A percentile compares a stretch with the other conserved stretches of the same genome.
These are phyloP conservation scores for Cygnus olor DNA, from an alignment of 2,797 vertebrate species.

Conservation along the genomic window DNA sequence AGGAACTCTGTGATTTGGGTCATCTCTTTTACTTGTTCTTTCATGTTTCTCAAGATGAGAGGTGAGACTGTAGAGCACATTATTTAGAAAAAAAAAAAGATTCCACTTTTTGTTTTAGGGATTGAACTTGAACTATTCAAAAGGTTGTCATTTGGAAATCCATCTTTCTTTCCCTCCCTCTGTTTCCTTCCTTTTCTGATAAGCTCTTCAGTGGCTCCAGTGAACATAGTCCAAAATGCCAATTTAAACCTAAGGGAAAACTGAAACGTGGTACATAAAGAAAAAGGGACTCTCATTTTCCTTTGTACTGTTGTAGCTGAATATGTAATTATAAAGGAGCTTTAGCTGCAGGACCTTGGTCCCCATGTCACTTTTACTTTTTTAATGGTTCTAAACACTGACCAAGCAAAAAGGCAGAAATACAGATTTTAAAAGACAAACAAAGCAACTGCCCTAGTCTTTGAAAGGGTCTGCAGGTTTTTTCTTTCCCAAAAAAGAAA, in stretches of 20 bases:
- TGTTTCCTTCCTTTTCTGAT: slow-evolving; percentile 75
- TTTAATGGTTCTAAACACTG: slow-evolving; percentile 69
- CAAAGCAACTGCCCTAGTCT: slow-evolving; percentile 38
- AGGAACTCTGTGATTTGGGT: slow-evolving; percentile 86
- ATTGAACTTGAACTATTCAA: slow-evolving; percentile 84
- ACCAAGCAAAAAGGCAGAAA: slow-evolving; percentile 49
- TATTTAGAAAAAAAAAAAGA: slow-evolving; percentile 80
- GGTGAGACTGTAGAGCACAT: slow-evolving; percentile 82
- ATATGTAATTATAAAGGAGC: slow-evolving; percentile 74
- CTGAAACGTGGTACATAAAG: slow-evolving; percentile 67
- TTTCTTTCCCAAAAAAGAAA: slow-evolving; percentile 3
- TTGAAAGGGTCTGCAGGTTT: slow-evolving; percentile 19
- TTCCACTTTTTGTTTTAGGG: slow-evolving; percentile 85
- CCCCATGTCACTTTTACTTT: slow-evolving; percentile 27
- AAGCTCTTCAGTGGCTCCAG: slow-evolving; percentile 66
- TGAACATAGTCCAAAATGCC: slow-evolving; percentile 74
- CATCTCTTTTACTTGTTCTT: slow-evolving; percentile 85
- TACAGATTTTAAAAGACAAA: slow-evolving; percentile 58
- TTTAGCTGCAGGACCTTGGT: slow-evolving; percentile 63
- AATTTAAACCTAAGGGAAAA: slow-evolving; percentile 77
- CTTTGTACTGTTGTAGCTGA: slow-evolving; percentile 69
- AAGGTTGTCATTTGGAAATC: slow-evolving; percentile 79
- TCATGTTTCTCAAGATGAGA: slow-evolving; percentile 85
- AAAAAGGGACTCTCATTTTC: slow-evolving; percentile 74
- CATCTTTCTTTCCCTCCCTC: slow-evolving; percentile 74